Conservation (phyloP, 2,888 invertebrate genomes). For the Steinernema carpocapsae region DNA sequence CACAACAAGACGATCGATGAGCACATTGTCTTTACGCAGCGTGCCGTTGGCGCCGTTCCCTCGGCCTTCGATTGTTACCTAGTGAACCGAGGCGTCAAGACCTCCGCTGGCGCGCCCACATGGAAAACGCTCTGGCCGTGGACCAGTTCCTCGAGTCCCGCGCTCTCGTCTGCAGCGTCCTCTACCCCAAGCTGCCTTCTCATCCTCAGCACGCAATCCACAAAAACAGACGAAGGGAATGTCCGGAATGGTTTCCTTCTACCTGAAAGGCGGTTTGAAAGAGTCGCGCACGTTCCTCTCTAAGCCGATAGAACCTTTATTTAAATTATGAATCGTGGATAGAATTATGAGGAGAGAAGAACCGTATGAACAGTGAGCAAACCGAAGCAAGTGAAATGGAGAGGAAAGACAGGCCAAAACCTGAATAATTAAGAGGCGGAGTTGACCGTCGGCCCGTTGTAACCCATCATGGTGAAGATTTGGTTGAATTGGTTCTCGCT, state of each 20-base stretch:
- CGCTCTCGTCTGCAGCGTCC: slow-evolving; percentile 76
- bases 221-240: slow-evolving; percentile 78
- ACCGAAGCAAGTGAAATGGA: not conserved
- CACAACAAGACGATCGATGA: slow-evolving; percentile 79
- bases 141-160: slow-evolving; percentile 84
- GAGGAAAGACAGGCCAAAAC: not conserved
- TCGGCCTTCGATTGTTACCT: slow-evolving; percentile 94
- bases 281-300: slow-evolving; percentile 80
- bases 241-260: slow-evolving; percentile 90
- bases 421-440: not conserved
- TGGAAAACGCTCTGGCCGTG: slow-evolving; percentile 79
- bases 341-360: not conserved
- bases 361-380: slow-evolving; percentile 13
- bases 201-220: slow-evolving; percentile 86
- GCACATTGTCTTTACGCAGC: slow-evolving; percentile 77
- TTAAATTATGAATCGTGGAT: not conserved
- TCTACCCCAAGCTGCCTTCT: slow-evolving; percentile 76
- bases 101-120: slow-evolving; percentile 90
- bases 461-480: slow-evolving; percentile 20
- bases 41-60: slow-evolving; percentile 86
- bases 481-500: not conserved
- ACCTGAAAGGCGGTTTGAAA: slow-evolving; percentile 79
- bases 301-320: slow-evolving; percentile 35
- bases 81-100: slow-evolving; percentile 87
- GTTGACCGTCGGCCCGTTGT: not conserved